Conservation (phyloP, 1,140 invertebrate species). For the Calosoma granatense region DNA sequence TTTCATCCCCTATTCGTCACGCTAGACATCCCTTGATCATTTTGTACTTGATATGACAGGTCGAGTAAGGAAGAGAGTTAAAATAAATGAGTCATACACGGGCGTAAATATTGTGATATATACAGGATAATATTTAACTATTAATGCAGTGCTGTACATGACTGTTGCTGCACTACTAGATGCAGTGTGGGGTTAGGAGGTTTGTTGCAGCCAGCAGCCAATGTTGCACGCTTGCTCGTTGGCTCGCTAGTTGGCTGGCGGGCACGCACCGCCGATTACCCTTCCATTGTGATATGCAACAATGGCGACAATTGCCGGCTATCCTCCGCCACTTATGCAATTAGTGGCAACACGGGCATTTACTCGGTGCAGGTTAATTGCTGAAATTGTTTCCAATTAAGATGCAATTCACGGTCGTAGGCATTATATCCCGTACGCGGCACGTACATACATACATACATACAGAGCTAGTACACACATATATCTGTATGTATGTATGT, state of each 20-base stretch:
- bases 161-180: constrained; percentile 11
- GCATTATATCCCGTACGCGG: no score
- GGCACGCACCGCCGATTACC: constrained; percentile 29
- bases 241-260: background rate
- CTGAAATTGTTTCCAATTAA: constrained; percentile 40
- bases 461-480: no score
- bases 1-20: no score
- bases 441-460: no score
- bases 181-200: background rate
- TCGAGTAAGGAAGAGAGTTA: no score
- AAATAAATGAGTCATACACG: no score
- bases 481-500: no score
- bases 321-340: constrained; percentile 30
- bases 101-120: no score
- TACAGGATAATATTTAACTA: no score
- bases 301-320: constrained; percentile 32
- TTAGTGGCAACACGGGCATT: constrained; percentile 9
- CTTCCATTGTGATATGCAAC: constrained; percentile 29
- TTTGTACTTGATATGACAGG: no score
- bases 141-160: background rate
- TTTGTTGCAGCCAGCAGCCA: constrained; percentile 4
- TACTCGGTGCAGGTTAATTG: constrained; percentile 36
- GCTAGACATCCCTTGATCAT: no score
- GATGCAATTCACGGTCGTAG: constrained; percentile 33
- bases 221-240: constrained; percentile 1